A percentile compares a stretch with the other conserved stretches of the same genome.
phyloP scores from a whole-genome alignment of 2,113 vertebrate species.

The Dryoscopus gambensis region DNA sequence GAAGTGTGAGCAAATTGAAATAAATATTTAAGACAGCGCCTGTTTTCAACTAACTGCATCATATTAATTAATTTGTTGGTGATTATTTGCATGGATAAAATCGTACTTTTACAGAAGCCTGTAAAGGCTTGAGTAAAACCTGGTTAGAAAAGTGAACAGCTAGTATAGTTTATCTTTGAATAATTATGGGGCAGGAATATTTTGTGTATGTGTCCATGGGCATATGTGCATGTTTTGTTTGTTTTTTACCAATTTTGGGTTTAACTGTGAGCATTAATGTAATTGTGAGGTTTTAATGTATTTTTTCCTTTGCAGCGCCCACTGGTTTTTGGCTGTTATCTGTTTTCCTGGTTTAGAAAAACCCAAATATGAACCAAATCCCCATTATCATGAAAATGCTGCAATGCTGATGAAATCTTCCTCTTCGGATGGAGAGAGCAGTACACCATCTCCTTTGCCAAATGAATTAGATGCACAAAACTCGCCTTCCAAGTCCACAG shows the following conservation, averaged over 20 bases:
- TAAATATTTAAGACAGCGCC: background rate
- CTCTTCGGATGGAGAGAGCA: constrained; percentile 72
- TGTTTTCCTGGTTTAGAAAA: constrained; percentile 92
- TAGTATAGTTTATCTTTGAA: background rate
- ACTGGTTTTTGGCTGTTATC: constrained; percentile 98
- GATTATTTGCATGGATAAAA: background rate
- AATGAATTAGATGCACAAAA: constrained; percentile 73
- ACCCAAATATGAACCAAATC: constrained; percentile 82
- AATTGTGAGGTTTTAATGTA: background rate
- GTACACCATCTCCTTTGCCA: constrained; percentile 62
- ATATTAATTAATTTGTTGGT: background rate
- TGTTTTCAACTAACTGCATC: background rate
- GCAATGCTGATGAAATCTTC: constrained; percentile 50
- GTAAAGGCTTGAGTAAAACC: background rate
- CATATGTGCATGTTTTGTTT: background rate
- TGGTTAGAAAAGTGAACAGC: background rate
- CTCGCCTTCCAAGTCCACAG: constrained; percentile 63
- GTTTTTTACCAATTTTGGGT: background rate
- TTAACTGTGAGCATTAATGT: background rate
- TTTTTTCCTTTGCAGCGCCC: constrained; percentile 79
- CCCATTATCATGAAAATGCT: constrained; percentile 75
- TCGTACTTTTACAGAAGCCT: background rate
- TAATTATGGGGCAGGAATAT: background rate
- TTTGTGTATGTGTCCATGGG: rapidly evolving
- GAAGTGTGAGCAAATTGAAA: background rate